Evolutionary conservation across 1,140 invertebrate species (phyloP).

Genomic region (Teleopsis dalmanni): DNA sequence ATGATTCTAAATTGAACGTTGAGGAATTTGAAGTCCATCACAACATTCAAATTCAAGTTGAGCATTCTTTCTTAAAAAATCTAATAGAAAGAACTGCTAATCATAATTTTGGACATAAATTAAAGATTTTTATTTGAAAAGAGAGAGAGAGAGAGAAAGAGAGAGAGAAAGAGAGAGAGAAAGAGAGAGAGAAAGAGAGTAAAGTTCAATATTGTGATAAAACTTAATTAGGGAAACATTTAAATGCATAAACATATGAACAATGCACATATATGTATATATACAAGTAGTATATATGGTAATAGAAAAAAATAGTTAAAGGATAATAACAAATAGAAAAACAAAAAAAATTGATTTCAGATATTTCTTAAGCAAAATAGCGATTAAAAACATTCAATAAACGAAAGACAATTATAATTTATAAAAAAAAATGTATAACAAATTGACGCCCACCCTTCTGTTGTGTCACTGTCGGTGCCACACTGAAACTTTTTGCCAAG

Average conservation of each 20-base stretch:
- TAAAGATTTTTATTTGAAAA: neutral
- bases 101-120: no score
- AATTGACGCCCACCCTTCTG: slow-evolving; percentile 36
- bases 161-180: neutral
- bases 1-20: no score
- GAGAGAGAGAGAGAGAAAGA: neutral
- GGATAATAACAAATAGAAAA: neutral
- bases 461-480: slow-evolving; percentile 53
- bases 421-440: neutral
- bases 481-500: slow-evolving; percentile 83
- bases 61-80: no score
- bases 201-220: neutral
- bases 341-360: neutral
- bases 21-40: no score
- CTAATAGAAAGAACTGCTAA: no score
- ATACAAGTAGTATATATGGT: neutral
- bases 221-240: neutral
- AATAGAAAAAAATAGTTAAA: neutral
- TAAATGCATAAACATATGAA: neutral
- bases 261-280: neutral
- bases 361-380: neutral
- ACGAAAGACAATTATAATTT: neutral
- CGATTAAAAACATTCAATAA: slow-evolving; percentile 11
- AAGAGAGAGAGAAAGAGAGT: neutral
- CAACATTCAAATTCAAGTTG: no score